phyloP scores from a whole-genome alignment of 2,113 vertebrate genomes.

The Entomyzon cyanotis region DNA sequence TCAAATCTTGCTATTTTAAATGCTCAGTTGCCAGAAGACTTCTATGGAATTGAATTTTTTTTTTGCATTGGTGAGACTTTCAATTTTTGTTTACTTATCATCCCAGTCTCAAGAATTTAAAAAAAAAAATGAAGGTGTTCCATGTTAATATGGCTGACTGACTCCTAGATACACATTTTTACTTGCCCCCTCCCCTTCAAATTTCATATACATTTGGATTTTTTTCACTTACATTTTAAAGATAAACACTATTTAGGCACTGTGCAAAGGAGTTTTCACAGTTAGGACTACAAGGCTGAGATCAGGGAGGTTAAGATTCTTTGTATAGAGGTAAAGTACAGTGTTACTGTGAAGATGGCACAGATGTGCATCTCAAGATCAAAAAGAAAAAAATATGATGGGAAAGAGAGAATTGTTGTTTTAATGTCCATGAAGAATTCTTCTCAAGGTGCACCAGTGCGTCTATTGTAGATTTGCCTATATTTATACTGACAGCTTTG shows the following conservation, averaged over 20 bases:
- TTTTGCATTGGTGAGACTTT: not conserved
- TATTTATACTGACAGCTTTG: constrained; percentile 11
- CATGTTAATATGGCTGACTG: not conserved
- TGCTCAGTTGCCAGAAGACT: not conserved
- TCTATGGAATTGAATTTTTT: not conserved
- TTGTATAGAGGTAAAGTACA: not conserved
- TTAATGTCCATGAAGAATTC: constrained; percentile 21
- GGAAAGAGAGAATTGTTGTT: not conserved
- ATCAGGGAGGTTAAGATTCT: not conserved
- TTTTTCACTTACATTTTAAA: not conserved
- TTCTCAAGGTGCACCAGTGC: not conserved
- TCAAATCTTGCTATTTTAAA: not conserved
- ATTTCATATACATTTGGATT: not conserved
- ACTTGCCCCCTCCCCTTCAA: not conserved
- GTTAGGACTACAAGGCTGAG: not conserved
- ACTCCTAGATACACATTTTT: not conserved
- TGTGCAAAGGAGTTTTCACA: not conserved
- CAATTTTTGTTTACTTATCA: not conserved
- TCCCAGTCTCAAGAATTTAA: not conserved
- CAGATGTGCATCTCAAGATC: constrained; percentile 23
- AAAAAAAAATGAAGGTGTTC: not conserved
- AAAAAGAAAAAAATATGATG: constrained; percentile 21
- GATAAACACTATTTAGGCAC: not conserved
- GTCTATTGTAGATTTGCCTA: not conserved
- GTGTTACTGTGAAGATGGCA: not conserved